Evolutionary conservation across 1,140 invertebrate species (phyloP), one percentile per base, ranked within the genome.

Genomic region (Eciton burchellii): DNA sequence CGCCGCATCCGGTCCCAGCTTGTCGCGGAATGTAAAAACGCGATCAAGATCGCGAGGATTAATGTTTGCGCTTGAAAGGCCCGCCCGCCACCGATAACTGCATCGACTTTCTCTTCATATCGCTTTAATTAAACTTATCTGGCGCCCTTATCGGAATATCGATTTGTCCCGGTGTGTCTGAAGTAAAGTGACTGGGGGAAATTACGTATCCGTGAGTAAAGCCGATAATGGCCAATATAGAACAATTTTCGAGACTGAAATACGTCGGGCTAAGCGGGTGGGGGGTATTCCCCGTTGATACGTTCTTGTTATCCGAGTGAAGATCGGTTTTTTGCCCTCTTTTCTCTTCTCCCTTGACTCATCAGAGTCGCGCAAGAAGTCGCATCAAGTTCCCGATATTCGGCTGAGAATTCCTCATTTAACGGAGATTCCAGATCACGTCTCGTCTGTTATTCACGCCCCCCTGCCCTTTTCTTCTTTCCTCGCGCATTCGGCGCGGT

Each of bases 231-330:
- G 29, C 59, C 72, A 86, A 82, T 84, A 81, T 60, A 52, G 35
- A 57, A 43, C 63, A 57, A 59, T 66, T 52, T 62, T 77, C 49
- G 41, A 49, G 72, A 70, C 45, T 82, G 70, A 81, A 29, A 71
- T 73, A 72, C 74, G 72, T 84, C 82, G 57, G 77, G 59, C 43
- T 47, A 70, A 65, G 82, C 72, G 45, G 65, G n/a, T n/a, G n/a
- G 73, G 76, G 87, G 84, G 87, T 91, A 91, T 91, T 90, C 90
- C 87, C 86, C 88, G 86, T 91, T 91, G 88, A 91, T 90, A 92
- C 89, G 89, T 87, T 88, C 84, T 84, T 82, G 89, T 90, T 90
- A 91, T 90, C 87, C 84, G 70, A 81, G 81, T 87, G 74, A 82
- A 76, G 65, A 88, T 87, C 72, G 81, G 83, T 73, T 88, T n/a